Evolutionary conservation across 2,113 vertebrate genomes (phyloP), one percentile per base, ranked within the genome.

Genomic region (Xenotilapia longispinis): DNA sequence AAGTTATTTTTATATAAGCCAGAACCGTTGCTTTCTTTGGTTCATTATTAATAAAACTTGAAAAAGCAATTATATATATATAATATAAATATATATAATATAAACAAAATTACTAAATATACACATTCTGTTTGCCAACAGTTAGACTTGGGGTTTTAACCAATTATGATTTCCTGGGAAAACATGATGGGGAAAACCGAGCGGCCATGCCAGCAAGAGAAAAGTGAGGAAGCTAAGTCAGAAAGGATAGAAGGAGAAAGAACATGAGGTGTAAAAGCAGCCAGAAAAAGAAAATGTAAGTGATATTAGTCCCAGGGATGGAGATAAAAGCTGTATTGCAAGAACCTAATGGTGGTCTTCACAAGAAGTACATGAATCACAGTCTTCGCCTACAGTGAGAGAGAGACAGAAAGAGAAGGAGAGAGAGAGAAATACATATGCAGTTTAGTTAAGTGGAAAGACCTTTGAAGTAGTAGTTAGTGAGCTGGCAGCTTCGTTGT

Each of bases 311-410:
- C 97, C 95, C 97, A 97, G 97, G 95, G 96, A 97, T 93, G 78
- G 95, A 98, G 97, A 98, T 99, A 98, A 98, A 98, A 98, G 97
- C 97, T 97, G 97, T 97, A 98, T 97, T 98, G 98, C 97, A 97
- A 97, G 97, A 98, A 98, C 98, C 98, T 98, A 99, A 98, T 98
- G 97, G 97, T 97, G 97, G 97, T 94, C 97, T 97, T 97, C 97
- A 97, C 96, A 96, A 96, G 96, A 96, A 97, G 97, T 97, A 98
- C 98, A 98, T 98, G 98, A 98, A 98, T 99, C 97, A 98, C 97
- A 97, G 97, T 98, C 82, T 97, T 97, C 73, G 97, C 97, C 97
- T 97, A 96, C 96, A 96, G 96, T 95, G 96, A 97, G 96, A 96
- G 95, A 93, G 23, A 17, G 42, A 75, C 23, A 26, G 92, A 78